Evolutionary conservation across 2,888 invertebrate species (phyloP), one percentile per base, ranked within the genome.

Genomic region (Apeira syringaria): DNA sequence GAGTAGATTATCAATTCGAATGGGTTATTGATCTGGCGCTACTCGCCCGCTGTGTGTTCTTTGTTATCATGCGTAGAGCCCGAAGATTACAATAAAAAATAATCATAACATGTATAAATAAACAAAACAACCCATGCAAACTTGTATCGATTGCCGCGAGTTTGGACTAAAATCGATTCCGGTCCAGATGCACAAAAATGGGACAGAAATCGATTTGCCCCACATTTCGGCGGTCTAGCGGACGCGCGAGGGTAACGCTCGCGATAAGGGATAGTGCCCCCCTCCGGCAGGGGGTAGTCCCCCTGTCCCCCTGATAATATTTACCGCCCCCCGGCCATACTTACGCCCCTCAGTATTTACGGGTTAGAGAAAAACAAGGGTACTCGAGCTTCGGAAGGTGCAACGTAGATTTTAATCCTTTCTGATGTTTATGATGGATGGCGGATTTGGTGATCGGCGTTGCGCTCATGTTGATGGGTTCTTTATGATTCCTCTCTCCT

Each of bases 381-480:
- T 86, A 88, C 87, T 87, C 84, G 80, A 85, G 84, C 84, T 82
- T 81, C 77, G 75, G 86, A 87, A 89, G 89, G 89, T 89, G 89
- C 89, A 89, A 87, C 88, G 88, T 87, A 84, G 86, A 89, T 89
- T 88, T 87, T 89, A 89, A 89, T 89, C 89, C 89, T 87, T 89
- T 87, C 82, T 85, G 88, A 89, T 87, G 88, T 86, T 86, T 88
- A 82, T 89, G 89, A 89, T 89, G 87, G 89, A 89, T 89, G 89
- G 79, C 80, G 86, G 87, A 88, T 88, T 88, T 82, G 67, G 83
- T 73, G 85, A 82, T 86, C 82, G 81, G 71, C 66, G 74, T 73
- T 80, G 78, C 70, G 75, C 68, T 81, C 77, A 79, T 80, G 81
- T 82, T 88, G 87, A 87, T 87, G 80, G 85, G 84, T 85, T 82